These are phyloP conservation scores for Stenichneumon culpator DNA, from an alignment of 2,888 invertebrate species.

Conservation along the genomic window DNA sequence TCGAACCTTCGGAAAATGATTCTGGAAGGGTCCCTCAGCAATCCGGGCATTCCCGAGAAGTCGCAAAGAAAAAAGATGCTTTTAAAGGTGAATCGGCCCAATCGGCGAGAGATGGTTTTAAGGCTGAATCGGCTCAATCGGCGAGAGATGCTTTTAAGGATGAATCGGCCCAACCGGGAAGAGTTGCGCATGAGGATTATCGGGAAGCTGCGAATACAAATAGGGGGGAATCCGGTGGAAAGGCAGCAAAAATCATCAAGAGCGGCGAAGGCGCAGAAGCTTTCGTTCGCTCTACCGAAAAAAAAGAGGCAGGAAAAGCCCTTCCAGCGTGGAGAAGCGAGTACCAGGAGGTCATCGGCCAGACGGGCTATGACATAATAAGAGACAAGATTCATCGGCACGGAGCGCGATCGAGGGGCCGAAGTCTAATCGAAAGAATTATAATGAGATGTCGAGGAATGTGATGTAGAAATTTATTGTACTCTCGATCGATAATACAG, in stretches of 20 bases:
- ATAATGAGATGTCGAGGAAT: slow-evolving; percentile 51
- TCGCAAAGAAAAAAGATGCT: slow-evolving; percentile 7
- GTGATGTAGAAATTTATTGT: background rate
- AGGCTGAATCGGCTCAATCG: background rate
- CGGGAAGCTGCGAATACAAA: too few relatives aligned
- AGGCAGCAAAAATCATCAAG: too few relatives aligned
- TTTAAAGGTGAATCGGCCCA: slow-evolving; percentile 1
- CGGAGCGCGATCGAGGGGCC: slow-evolving; percentile 52
- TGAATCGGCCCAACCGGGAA: background rate
- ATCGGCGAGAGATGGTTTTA: slow-evolving; percentile 21
- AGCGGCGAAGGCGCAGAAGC: background rate
- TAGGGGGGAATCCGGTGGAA: too few relatives aligned
- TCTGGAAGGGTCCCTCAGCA: background rate
- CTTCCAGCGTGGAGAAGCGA: slow-evolving; percentile 87
- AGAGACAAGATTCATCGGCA: slow-evolving; percentile 86
- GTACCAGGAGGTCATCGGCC: slow-evolving; percentile 88
- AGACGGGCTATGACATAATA: slow-evolving; percentile 88
- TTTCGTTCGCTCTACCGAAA: background rate
- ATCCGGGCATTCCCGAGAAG: slow-evolving; percentile 1
- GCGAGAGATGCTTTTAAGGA: background rate
- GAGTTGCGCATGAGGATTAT: background rate
- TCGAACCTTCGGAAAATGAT: background rate
- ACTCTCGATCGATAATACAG: slow-evolving; percentile 51
- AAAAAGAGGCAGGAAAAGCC: slow-evolving; percentile 62
- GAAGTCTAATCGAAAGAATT: slow-evolving; percentile 54